A percentile compares a stretch with the other conserved stretches of the same genome.
phyloP scores from a whole-genome alignment of 1,140 invertebrate species.

The Drosophila ananassae region DNA sequence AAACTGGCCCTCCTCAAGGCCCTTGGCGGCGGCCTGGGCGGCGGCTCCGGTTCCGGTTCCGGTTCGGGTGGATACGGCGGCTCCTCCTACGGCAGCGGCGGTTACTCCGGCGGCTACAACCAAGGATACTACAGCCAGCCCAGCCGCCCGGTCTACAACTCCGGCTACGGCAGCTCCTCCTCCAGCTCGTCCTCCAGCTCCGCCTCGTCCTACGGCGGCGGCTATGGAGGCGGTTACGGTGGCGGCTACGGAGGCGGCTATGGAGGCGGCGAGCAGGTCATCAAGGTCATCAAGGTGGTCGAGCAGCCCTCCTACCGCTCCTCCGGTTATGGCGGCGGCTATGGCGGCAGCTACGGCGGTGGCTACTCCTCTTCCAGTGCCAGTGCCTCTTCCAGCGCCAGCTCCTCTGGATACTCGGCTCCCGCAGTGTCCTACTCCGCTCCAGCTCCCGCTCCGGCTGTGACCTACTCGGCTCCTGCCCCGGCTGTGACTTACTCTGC shows the following conservation, averaged over 20 bases:
- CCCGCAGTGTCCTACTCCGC: conserved; percentile 26
- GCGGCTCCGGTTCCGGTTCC: conserved; percentile 29
- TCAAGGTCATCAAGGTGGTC: conserved; percentile 70
- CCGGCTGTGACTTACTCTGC: conserved; percentile 33
- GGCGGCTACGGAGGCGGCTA: conserved; percentile 39
- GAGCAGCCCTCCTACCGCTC: conserved; percentile 56
- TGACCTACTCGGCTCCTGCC: conserved; percentile 44
- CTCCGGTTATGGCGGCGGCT: conserved; percentile 34
- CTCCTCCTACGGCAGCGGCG: conserved; percentile 22
- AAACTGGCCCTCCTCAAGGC: conserved; percentile 70
- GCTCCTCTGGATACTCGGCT: conserved; percentile 29
- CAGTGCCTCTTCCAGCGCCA: conserved; percentile 28
- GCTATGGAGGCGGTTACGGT: conserved; percentile 42
- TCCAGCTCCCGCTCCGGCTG: conserved; percentile 37
- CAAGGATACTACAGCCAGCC: conserved; percentile 69
- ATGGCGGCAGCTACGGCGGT: conserved; percentile 22
- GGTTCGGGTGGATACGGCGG: conserved; percentile 13
- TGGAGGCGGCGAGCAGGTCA: conserved; percentile 57
- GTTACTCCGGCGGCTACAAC: conserved; percentile 59
- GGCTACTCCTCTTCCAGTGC: conserved; percentile 37
- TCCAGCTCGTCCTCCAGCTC: conserved; percentile 5
- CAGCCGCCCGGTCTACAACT: conserved; percentile 65
- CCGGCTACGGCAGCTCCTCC: conserved; percentile 36
- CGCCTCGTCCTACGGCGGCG: conserved; percentile 18
- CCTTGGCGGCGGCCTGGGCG: conserved; percentile 46